Conservation (phyloP, 1,140 invertebrate species). For the Sipha flava region DNA sequence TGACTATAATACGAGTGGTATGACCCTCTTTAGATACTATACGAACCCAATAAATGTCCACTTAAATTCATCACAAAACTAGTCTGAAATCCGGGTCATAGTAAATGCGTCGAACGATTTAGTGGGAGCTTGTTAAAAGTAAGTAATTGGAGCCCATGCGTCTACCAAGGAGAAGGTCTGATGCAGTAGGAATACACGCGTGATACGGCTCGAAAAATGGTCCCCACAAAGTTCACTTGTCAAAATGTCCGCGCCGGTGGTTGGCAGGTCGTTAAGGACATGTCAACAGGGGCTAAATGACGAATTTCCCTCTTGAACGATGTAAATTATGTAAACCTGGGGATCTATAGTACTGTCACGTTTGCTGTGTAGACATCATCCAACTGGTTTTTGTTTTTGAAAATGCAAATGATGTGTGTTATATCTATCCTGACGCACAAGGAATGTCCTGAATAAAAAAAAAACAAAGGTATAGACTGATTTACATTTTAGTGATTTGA, state of each 20-base stretch:
- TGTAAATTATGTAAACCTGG: neutral
- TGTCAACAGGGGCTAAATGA: neutral
- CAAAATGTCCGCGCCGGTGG: neutral
- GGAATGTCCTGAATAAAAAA: neutral
- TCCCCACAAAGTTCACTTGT: slow-evolving; percentile 2
- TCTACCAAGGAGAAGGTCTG: neutral
- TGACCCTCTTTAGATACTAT: neutral
- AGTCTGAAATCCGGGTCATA: neutral
- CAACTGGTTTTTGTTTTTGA: neutral
- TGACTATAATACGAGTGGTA: neutral
- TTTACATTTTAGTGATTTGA: neutral
- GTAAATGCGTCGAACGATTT: neutral
- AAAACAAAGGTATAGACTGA: neutral
- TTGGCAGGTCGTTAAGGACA: slow-evolving; percentile 15
- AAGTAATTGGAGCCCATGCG: slow-evolving; percentile 15
- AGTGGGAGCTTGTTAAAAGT: slow-evolving; percentile 22
- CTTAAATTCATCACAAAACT: slow-evolving; percentile 8
- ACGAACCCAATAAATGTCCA: slow-evolving; percentile 9
- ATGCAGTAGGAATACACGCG: neutral
- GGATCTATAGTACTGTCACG: slow-evolving; percentile 3
- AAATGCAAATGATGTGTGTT: neutral
- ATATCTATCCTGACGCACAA: neutral
- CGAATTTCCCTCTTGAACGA: neutral
- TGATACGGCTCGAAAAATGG: neutral
- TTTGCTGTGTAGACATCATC: neutral